These are phyloP conservation scores for Benthosema pterotum DNA, from an alignment of 2,797 vertebrate genomes.

Conservation along the genomic window DNA sequence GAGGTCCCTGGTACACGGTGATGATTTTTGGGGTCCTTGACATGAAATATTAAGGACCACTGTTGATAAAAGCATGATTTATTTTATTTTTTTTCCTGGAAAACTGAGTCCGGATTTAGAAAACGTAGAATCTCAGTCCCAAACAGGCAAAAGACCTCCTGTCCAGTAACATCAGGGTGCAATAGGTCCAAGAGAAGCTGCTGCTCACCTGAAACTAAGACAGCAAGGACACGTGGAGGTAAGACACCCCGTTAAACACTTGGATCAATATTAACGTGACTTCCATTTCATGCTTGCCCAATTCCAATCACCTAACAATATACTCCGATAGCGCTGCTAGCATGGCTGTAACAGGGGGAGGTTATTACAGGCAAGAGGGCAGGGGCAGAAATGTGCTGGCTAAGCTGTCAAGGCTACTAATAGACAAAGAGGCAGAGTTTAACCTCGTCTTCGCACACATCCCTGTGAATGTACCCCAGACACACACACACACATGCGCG, in stretches of 20 bases:
- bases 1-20: too few species aligned
- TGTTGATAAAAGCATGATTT: too few species aligned
- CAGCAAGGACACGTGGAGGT: slow-evolving; percentile 92
- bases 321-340: slow-evolving; percentile 86
- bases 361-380: slow-evolving; percentile 89
- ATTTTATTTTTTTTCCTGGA: too few species aligned
- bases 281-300: slow-evolving; percentile 99
- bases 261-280: slow-evolving; percentile 98
- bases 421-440: slow-evolving; percentile 85
- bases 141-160: slow-evolving; percentile 69
- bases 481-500: slow-evolving; percentile 34
- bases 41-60: too few species aligned
- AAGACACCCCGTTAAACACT: slow-evolving; percentile 90
- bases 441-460: slow-evolving; percentile 56
- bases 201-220: slow-evolving; percentile 85
- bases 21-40: too few species aligned
- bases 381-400: slow-evolving; percentile 89
- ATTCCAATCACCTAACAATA: slow-evolving; percentile 96
- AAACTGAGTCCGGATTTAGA: too few species aligned
- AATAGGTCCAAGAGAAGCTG: slow-evolving; percentile 69
- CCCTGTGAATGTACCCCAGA: slow-evolving; percentile 13
- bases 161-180: slow-evolving; percentile 52
- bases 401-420: slow-evolving; percentile 94
- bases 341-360: slow-evolving; percentile 86
- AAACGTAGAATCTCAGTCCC: too few species aligned